Conservation (phyloP, 2,888 invertebrate species). For the Nomada ferruginata region DNA sequence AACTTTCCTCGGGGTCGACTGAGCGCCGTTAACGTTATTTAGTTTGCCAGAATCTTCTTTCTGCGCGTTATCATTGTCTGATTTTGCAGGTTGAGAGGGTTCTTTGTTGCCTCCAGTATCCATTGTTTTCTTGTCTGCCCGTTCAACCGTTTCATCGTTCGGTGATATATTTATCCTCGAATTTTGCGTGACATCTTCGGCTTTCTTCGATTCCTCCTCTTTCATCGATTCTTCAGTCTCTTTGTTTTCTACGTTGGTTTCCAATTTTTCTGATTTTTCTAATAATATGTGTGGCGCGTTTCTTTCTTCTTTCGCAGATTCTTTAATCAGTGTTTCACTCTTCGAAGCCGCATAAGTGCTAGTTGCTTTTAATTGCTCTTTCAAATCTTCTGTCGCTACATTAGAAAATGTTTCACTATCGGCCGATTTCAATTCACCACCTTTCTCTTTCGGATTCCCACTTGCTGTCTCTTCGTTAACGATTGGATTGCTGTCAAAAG, state of each 20-base stretch:
- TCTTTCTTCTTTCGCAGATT: not conserved
- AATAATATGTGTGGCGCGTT: not conserved
- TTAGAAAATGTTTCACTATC: not conserved
- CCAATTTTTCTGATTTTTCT: not conserved
- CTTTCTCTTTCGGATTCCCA: too few relatives aligned
- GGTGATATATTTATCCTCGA: not conserved
- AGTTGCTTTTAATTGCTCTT: too few relatives aligned
- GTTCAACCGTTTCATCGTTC: not conserved
- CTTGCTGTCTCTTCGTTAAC: not conserved
- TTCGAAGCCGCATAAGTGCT: not conserved
- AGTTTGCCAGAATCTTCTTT: not conserved
- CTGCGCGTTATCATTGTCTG: not conserved
- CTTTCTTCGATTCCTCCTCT: not conserved
- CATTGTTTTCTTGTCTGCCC: not conserved
- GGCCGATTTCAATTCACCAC: not conserved
- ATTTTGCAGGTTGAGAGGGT: not conserved
- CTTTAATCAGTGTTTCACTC: not conserved
- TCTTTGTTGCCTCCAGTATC: not conserved
- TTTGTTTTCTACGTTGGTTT: not conserved
- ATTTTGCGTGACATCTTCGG: not conserved
- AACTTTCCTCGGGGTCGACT: not conserved
- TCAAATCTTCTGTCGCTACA: not conserved
- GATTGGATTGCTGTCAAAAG: not conserved
- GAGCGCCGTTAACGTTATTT: not conserved
- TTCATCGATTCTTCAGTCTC: not conserved